These are phyloP conservation scores for Eremophila alpestris DNA, from an alignment of 2,797 vertebrate species.

Conservation along the genomic window DNA sequence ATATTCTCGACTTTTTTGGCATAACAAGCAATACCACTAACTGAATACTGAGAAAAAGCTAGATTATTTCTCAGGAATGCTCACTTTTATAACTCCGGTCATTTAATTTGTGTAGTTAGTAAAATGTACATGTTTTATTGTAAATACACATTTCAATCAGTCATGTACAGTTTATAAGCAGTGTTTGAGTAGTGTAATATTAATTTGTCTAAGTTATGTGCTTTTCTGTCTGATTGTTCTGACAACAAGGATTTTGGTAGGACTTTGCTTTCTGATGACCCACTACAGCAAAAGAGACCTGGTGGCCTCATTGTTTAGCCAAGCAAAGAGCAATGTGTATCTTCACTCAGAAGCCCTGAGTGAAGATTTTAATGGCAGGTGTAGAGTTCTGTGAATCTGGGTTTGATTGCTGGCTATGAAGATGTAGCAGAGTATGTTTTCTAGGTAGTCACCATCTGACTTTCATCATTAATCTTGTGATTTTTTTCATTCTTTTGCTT, in stretches of 20 bases:
- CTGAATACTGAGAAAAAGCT: not conserved
- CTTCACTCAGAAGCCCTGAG: not conserved
- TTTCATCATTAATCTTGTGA: not conserved
- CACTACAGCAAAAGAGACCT: not conserved
- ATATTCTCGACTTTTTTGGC: not conserved
- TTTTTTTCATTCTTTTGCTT: constrained; percentile 40
- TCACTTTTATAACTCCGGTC: not conserved
- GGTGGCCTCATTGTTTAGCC: not conserved
- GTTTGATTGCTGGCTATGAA: not conserved
- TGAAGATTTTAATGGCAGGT: not conserved
- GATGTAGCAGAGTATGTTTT: not conserved
- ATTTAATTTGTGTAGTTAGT: not conserved
- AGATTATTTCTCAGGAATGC: not conserved
- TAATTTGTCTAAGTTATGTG: fast-evolving
- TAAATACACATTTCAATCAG: not conserved
- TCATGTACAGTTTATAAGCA: not conserved
- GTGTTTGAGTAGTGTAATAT: fast-evolving
- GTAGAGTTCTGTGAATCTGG: not conserved
- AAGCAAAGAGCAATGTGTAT: not conserved
- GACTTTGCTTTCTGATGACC: not conserved
- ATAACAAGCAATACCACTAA: not conserved
- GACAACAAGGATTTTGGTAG: not conserved
- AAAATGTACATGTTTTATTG: not conserved
- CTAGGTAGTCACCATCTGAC: not conserved
- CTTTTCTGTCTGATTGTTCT: not conserved